Evolutionary conservation across 2,113 vertebrate genomes (phyloP).

Genomic region (Nannobrachium achirus): DNA sequence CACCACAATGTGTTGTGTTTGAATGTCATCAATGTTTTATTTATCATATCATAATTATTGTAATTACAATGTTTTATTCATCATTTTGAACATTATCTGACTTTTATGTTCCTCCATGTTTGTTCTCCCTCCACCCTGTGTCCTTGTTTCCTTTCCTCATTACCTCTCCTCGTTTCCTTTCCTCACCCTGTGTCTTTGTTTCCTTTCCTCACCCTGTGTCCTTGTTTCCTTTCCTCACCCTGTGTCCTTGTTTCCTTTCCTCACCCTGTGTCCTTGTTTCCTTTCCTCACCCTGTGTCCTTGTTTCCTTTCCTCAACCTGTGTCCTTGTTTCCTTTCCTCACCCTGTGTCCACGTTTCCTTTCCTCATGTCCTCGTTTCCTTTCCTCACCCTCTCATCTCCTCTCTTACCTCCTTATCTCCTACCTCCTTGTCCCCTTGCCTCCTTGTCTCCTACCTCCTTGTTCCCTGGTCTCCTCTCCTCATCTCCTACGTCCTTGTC

Average conservation of each 20-base stretch:
- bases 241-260: not conserved
- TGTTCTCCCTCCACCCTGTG: conserved; percentile 76
- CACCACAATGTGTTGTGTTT: too few species aligned
- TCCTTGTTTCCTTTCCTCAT: not conserved
- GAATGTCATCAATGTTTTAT: too few species aligned
- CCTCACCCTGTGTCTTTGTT: not conserved
- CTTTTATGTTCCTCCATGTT: conserved; percentile 87
- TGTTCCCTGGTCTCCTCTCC: not conserved
- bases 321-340: conserved; percentile 61
- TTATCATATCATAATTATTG: too few species aligned
- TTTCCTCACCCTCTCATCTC: conserved; percentile 73
- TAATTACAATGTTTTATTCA: not conserved
- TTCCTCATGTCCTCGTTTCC: conserved; percentile 13
- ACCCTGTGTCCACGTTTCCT: conserved; percentile 47
- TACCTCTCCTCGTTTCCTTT: not conserved
- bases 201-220: not conserved
- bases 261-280: conserved; percentile 14
- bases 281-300: not conserved
- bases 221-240: not conserved
- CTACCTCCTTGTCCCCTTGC: not conserved
- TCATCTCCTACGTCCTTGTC: conserved; percentile 65
- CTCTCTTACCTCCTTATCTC: not conserved
- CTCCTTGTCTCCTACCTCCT: not conserved
- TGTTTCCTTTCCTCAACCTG: not conserved
- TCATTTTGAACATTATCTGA: conserved; percentile 22